Conservation (phyloP, 2,888 invertebrate species). For the Sericinus montela region DNA sequence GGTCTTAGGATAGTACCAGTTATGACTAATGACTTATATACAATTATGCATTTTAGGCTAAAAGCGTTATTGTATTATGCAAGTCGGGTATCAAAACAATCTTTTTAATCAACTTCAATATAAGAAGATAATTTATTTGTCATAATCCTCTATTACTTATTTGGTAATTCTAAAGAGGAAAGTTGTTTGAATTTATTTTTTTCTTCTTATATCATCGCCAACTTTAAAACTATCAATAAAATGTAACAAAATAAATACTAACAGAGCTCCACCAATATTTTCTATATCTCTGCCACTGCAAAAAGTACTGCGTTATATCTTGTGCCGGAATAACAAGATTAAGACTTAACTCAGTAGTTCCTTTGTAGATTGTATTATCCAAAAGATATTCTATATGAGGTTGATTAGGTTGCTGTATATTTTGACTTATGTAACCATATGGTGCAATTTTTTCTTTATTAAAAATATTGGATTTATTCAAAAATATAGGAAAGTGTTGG, state of each 20-base stretch:
- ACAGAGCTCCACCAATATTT: conserved; percentile 93
- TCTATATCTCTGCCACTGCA: conserved; percentile 86
- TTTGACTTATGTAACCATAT: conserved; percentile 40
- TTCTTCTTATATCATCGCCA: too few relatives aligned
- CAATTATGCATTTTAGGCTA: too few relatives aligned
- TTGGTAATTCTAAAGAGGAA: too few relatives aligned
- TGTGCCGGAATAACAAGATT: conserved; percentile 63
- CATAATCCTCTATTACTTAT: too few relatives aligned
- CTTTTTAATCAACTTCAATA: too few relatives aligned
- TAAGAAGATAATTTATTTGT: too few relatives aligned
- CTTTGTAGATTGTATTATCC: conserved; percentile 19
- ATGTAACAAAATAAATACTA: conserved; percentile 33
- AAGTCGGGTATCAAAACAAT: too few relatives aligned
- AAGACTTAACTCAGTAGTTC: conserved; percentile 46
- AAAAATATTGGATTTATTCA: conserved; percentile 28
- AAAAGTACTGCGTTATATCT: conserved; percentile 82
- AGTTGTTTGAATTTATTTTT: too few relatives aligned
- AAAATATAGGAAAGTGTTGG: conserved; percentile 47
- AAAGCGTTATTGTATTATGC: too few relatives aligned
- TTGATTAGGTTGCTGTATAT: conserved; percentile 9
- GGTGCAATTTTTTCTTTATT: conserved; percentile 24
- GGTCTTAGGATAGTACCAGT: too few relatives aligned
- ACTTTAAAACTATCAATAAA: too few relatives aligned
- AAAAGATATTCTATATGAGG: conserved; percentile 28
- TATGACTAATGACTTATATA: too few relatives aligned